These are phyloP conservation scores for Lithophane semibrunnea DNA, from an alignment of 2,888 invertebrate genomes.

Conservation along the genomic window DNA sequence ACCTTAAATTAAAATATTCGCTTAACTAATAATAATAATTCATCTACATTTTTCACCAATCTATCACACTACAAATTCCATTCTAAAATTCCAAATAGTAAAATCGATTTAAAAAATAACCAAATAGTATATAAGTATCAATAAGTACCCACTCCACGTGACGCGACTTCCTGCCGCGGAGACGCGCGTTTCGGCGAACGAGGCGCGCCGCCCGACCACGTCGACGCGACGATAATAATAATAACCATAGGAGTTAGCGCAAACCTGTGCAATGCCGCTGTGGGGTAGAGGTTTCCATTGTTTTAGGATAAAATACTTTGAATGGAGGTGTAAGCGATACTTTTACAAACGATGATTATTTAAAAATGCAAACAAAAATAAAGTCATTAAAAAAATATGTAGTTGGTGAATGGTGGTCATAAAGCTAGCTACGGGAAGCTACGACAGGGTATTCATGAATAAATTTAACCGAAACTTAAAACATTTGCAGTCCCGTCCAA, in stretches of 20 bases:
- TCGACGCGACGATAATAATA: slow-evolving; percentile 64
- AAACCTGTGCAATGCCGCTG: slow-evolving; percentile 56
- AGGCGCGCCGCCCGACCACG: slow-evolving; percentile 38
- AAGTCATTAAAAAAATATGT: background rate
- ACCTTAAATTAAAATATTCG: background rate
- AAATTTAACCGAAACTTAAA: background rate
- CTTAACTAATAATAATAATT: background rate
- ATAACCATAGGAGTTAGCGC: slow-evolving; percentile 65
- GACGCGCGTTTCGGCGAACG: slow-evolving; percentile 70
- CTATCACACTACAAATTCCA: slow-evolving; percentile 41
- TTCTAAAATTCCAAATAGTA: slow-evolving; percentile 41
- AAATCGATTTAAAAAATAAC: slow-evolving; percentile 32
- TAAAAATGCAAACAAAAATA: background rate
- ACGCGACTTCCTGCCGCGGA: slow-evolving; percentile 71
- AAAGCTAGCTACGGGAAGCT: background rate
- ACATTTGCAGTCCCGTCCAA: background rate
- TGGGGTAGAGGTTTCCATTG: slow-evolving; percentile 58
- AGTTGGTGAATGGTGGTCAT: background rate
- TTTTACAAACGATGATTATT: background rate
- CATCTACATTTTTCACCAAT: slow-evolving; percentile 25
- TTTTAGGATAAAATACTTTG: background rate
- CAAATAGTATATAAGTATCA: slow-evolving; percentile 42
- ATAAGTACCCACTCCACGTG: slow-evolving; percentile 69
- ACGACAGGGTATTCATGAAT: background rate
- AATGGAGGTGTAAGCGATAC: background rate